A percentile compares a stretch with the other conserved stretches of the same genome.
These are phyloP conservation scores for Drosophila tanythrix DNA, from an alignment of 2,888 invertebrate species.

Conservation along the genomic window DNA sequence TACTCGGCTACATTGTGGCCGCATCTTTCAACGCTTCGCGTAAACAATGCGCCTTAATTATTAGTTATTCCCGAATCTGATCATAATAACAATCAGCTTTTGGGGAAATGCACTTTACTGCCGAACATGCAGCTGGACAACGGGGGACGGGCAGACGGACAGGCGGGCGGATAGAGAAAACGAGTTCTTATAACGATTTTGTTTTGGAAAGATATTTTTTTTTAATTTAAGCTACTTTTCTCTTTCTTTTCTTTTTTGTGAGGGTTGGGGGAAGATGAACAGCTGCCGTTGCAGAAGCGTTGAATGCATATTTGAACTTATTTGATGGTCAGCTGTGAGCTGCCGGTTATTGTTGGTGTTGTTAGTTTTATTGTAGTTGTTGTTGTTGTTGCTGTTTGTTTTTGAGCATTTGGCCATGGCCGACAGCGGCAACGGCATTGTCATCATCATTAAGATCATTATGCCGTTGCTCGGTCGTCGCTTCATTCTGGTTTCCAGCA, in stretches of 20 bases:
- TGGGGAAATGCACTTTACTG: constrained; percentile 51
- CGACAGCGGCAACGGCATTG: constrained; percentile 32
- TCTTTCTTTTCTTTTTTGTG: constrained; percentile 5
- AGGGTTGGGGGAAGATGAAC: constrained; percentile 20
- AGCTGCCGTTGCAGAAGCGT: constrained; percentile 15
- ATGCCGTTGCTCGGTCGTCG: constrained; percentile 47
- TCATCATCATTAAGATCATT: constrained; percentile 58
- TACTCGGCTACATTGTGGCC: constrained; percentile 19
- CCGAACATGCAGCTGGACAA: constrained; percentile 25
- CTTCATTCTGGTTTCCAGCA: constrained; percentile 57
- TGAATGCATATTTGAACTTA: constrained; percentile 49
- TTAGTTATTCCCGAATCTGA: constrained; percentile 67
- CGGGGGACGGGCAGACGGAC: not conserved
- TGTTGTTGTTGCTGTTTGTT: constrained; percentile 13
- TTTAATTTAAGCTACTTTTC: constrained; percentile 70
- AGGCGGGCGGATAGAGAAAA: constrained; percentile 12
- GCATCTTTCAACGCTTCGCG: constrained; percentile 46
- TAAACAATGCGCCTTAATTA: constrained; percentile 73
- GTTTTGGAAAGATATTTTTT: constrained; percentile 30
- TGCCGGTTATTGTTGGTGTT: constrained; percentile 17
- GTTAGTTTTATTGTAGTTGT: constrained; percentile 10
- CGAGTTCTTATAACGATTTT: constrained; percentile 39
- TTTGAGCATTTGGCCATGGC: constrained; percentile 22
- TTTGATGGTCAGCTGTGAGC: constrained; percentile 53
- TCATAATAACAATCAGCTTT: constrained; percentile 64